Conservation (phyloP, 2,888 invertebrate genomes). For the Digitonthophagus gazella region DNA sequence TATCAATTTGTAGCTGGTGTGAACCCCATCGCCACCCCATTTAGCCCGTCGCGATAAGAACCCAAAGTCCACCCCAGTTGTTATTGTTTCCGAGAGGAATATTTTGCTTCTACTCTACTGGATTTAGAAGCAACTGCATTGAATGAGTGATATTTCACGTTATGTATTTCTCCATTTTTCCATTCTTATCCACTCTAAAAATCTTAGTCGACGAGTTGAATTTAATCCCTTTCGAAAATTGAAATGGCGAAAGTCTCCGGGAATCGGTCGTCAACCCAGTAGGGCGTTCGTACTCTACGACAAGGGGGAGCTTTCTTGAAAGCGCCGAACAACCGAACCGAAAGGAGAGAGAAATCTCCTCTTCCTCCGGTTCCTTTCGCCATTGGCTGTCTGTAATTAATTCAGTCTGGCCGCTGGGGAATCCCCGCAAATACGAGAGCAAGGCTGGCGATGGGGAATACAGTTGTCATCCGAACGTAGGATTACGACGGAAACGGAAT, state of each 20-base stretch:
- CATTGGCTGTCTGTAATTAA: conserved; percentile 43
- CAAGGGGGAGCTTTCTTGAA: neutral
- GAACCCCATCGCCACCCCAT: conserved; percentile 27
- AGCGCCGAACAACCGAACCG: neutral
- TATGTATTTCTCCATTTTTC: too few relatives aligned
- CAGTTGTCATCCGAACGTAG: neutral
- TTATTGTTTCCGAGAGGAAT: neutral
- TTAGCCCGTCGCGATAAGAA: neutral
- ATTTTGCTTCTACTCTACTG: too few relatives aligned
- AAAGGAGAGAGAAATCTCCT: neutral
- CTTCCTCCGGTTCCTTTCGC: conserved; percentile 21
- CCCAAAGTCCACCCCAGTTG: neutral
- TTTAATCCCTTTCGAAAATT: neutral
- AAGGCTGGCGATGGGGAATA: neutral
- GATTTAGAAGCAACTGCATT: too few relatives aligned
- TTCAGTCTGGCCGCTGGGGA: conserved; percentile 43
- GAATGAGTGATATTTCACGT: too few relatives aligned
- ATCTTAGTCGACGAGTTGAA: neutral
- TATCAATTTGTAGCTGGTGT: conserved; percentile 37
- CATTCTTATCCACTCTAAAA: too few relatives aligned
- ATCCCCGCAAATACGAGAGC: conserved; percentile 40
- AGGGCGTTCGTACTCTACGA: neutral
- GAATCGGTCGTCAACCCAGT: neutral
- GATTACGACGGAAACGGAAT: neutral
- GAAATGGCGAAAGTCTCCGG: neutral